A percentile compares a stretch with the other conserved stretches of the same genome.
Conservation (phyloP, 2,888 invertebrate species). For the Brenthis hecate region DNA sequence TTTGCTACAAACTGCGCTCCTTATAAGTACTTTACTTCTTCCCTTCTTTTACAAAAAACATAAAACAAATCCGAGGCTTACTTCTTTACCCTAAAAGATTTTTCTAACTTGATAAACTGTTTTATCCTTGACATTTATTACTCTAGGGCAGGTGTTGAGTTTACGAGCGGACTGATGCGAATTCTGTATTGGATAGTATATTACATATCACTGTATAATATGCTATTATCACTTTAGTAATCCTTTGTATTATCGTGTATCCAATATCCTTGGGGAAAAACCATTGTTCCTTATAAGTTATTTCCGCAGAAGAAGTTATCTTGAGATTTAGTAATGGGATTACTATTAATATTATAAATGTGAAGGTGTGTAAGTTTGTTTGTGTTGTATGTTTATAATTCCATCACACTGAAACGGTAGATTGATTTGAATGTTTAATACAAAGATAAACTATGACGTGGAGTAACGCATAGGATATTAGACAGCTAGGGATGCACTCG, state of each 20-base stretch:
- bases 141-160: slow-evolving; percentile 41
- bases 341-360: no score
- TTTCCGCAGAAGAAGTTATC: no score
- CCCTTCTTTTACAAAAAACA: slow-evolving; percentile 9
- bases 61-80: slow-evolving; percentile 30
- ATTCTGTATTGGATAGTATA: slow-evolving; percentile 46
- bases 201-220: slow-evolving; percentile 19
- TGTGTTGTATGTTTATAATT: no score
- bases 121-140: slow-evolving; percentile 44
- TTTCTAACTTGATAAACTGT: slow-evolving; percentile 40
- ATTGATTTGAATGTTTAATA: no score
- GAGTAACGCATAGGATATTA: not conserved
- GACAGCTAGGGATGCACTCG: no score
- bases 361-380: no score
- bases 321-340: no score
- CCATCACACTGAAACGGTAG: no score
- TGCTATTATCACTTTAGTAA: slow-evolving; percentile 7
- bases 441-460: not conserved
- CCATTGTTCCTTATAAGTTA: no score
- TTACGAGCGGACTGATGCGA: slow-evolving; percentile 38
- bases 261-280: slow-evolving; percentile 10
- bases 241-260: not conserved
- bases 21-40: not conserved
- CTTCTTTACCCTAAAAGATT: slow-evolving; percentile 37
- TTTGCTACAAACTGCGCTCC: not conserved